Evolutionary conservation across 1,140 invertebrate genomes (phyloP).

Genomic region (Monochamus saltuarius): DNA sequence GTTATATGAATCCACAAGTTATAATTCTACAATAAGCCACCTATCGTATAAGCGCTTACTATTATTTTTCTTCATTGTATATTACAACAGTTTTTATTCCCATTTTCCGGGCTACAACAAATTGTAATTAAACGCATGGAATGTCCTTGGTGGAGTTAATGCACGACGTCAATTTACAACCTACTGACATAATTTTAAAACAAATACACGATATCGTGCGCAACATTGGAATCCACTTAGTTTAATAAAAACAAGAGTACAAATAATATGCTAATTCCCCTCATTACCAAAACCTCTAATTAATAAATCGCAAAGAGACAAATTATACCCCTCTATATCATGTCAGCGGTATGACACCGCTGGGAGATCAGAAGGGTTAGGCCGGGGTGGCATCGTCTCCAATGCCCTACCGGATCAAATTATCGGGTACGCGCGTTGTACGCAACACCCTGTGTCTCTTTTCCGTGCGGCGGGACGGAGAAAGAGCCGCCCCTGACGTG

Average conservation of each 20-base stretch:
- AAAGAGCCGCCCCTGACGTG: background rate
- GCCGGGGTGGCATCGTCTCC: constrained; percentile 19
- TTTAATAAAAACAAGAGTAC: constrained; percentile 23
- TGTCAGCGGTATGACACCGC: constrained; percentile 45
- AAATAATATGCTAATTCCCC: constrained; percentile 15
- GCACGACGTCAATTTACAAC: too few species aligned
- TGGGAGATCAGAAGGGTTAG: constrained; percentile 47
- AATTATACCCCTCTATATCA: constrained; percentile 48
- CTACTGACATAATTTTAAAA: too few species aligned
- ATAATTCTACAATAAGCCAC: too few species aligned
- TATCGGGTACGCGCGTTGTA: background rate
- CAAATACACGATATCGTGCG: background rate
- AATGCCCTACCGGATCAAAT: background rate
- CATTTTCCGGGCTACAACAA: too few species aligned
- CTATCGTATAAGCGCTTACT: too few species aligned
- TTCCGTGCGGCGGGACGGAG: background rate
- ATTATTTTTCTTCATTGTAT: too few species aligned
- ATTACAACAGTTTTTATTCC: too few species aligned
- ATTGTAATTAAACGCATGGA: too few species aligned
- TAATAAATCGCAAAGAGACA: constrained; percentile 47
- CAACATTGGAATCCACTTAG: constrained; percentile 26
- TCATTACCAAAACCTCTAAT: constrained; percentile 41
- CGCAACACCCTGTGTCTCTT: background rate
- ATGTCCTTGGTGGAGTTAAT: too few species aligned
- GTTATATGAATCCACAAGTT: too few species aligned